Conservation (phyloP, 2,797 vertebrate species). For the Parauchenoglanis ngamensis region DNA sequence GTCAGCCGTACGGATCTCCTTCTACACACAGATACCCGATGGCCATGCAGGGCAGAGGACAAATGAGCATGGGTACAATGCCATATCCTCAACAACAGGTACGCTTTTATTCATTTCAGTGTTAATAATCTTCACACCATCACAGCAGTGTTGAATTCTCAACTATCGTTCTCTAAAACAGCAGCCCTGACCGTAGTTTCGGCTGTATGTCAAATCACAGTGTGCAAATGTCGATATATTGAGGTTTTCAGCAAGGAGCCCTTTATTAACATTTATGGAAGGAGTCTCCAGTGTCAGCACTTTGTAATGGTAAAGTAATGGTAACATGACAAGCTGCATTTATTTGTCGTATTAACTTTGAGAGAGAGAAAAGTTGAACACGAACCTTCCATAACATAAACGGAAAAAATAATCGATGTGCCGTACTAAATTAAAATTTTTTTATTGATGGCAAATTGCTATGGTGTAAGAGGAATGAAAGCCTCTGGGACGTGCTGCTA, state of each 20-base stretch:
- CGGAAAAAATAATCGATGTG: neutral
- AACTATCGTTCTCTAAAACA: neutral
- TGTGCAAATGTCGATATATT: neutral
- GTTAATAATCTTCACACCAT: neutral
- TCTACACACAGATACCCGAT: constrained; percentile 86
- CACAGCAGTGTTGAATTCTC: neutral
- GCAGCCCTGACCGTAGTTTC: neutral
- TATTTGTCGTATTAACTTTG: neutral
- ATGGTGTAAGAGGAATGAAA: neutral
- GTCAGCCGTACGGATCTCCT: constrained; percentile 82
- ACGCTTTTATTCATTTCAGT: constrained; percentile 26
- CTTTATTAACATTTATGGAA: neutral
- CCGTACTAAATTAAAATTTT: too few relatives aligned
- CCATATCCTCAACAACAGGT: constrained; percentile 95
- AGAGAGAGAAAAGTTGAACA: neutral
- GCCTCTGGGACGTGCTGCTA: too few relatives aligned
- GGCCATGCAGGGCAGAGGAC: constrained; percentile 83
- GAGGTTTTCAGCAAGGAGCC: neutral
- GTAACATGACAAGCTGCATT: neutral
- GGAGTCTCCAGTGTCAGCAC: neutral
- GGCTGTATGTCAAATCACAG: neutral
- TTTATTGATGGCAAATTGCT: neutral
- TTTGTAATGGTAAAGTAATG: neutral
- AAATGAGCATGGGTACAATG: constrained; percentile 83
- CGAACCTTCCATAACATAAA: too few relatives aligned